Evolutionary conservation across 2,888 invertebrate species (phyloP).

Genomic region (Cataglyphis altisquamis): DNA sequence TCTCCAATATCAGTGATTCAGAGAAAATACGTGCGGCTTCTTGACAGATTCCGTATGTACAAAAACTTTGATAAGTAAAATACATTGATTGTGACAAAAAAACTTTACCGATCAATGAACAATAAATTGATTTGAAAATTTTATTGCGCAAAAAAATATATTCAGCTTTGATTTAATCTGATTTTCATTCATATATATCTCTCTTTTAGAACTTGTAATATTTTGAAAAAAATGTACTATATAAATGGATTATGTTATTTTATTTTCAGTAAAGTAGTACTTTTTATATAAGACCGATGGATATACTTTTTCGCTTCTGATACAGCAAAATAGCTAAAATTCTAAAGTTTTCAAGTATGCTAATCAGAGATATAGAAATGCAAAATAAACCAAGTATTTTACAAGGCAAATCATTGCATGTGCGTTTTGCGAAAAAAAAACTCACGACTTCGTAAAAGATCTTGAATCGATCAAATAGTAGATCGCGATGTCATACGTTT

Average conservation of each 20-base stretch:
- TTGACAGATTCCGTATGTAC: background rate
- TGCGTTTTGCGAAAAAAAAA: background rate
- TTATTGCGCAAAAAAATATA: background rate
- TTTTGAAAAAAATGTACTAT: background rate
- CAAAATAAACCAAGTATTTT: conserved; percentile 17
- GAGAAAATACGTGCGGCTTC: conserved; percentile 6
- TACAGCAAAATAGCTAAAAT: background rate
- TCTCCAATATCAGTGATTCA: conserved; percentile 29
- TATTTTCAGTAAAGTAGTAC: background rate
- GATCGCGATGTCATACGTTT: background rate
- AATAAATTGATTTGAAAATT: background rate
- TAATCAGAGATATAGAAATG: conserved; percentile 5
- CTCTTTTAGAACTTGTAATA: background rate
- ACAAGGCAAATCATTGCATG: background rate
- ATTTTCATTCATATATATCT: background rate
- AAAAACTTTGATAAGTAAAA: background rate
- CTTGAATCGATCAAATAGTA: background rate
- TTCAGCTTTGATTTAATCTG: background rate
- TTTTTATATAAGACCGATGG: background rate
- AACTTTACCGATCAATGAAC: background rate
- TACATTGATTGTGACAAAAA: background rate
- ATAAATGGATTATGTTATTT: conserved; percentile 12
- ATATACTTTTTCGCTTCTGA: background rate
- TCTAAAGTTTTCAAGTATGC: background rate
- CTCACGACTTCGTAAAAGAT: conserved; percentile 12